A percentile compares a stretch with the other conserved stretches of the same genome.
phyloP scores from a whole-genome alignment of 2,797 vertebrate genomes.

The Labroides dimidiatus region DNA sequence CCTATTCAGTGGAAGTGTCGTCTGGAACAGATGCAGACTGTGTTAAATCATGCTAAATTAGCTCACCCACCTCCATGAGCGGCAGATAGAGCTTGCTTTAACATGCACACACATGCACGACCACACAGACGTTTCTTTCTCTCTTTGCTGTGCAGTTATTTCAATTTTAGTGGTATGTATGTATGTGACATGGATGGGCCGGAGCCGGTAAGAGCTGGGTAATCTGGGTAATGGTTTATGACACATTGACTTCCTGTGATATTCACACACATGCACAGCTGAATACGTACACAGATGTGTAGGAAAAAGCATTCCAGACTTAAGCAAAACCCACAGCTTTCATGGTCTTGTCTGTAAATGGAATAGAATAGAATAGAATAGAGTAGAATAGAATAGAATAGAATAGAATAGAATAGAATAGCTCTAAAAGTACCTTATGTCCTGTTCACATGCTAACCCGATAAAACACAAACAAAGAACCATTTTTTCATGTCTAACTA shows the following conservation, averaged over 20 bases:
- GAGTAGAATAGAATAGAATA: too few species aligned
- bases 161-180: not conserved
- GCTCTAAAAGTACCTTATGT: too few species aligned
- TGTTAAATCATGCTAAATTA: slow-evolving; percentile 55
- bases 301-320: too few species aligned
- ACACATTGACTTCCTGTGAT: not conserved
- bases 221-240: slow-evolving; percentile 3
- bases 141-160: slow-evolving; percentile 1
- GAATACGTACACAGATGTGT: not conserved
- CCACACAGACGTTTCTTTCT: slow-evolving; percentile 7
- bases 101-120: slow-evolving; percentile 31
- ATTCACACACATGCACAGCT: fast-evolving
- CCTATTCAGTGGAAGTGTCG: slow-evolving; percentile 45
- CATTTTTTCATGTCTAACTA: too few species aligned
- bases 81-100: slow-evolving; percentile 29
- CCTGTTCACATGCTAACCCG: too few species aligned
- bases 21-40: slow-evolving; percentile 52
- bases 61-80: slow-evolving; percentile 39
- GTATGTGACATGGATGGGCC: not conserved
- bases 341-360: too few species aligned
- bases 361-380: too few species aligned
- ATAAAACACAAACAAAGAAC: too few species aligned
- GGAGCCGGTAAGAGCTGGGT: not conserved
- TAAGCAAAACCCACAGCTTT: too few species aligned
- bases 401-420: too few species aligned